Evolutionary conservation across 2,113 vertebrate genomes (phyloP).

Genomic region (Trachemys scripta): DNA sequence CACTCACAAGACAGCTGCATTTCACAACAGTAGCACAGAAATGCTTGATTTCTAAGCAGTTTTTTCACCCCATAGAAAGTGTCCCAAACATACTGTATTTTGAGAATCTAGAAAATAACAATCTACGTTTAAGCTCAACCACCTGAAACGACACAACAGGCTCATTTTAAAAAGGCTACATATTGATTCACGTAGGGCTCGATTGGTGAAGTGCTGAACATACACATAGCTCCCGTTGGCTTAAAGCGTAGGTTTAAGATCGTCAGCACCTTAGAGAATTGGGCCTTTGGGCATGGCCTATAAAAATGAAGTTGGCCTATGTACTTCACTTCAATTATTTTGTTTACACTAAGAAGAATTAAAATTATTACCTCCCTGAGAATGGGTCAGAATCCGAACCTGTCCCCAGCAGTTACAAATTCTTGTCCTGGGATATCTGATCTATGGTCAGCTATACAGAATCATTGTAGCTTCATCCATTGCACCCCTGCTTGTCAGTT

Average conservation of each 20-base stretch:
- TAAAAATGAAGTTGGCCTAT: background rate
- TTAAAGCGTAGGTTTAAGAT: background rate
- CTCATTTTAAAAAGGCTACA: background rate
- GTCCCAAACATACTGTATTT: background rate
- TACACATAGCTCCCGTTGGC: background rate
- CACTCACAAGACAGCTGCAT: background rate
- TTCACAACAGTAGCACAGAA: conserved; percentile 26
- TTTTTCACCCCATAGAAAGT: background rate
- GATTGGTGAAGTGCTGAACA: fast-evolving
- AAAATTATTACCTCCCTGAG: background rate
- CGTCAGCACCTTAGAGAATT: background rate
- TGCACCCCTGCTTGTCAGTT: background rate
- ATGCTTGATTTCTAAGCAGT: background rate
- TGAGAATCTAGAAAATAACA: background rate
- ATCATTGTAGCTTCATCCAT: background rate
- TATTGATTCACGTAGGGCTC: background rate
- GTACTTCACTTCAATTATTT: background rate
- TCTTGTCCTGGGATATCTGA: background rate
- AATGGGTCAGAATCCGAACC: background rate
- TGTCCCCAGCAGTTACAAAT: background rate
- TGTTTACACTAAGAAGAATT: background rate
- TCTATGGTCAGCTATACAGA: background rate
- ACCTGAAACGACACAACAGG: background rate
- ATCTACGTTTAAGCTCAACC: background rate
- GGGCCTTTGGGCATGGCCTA: background rate